Percentiles rank a stretch among this genome's conserved stretches.
Evolutionary conservation across 2,888 invertebrate species (phyloP).

Genomic region (Erannis defoliaria): DNA sequence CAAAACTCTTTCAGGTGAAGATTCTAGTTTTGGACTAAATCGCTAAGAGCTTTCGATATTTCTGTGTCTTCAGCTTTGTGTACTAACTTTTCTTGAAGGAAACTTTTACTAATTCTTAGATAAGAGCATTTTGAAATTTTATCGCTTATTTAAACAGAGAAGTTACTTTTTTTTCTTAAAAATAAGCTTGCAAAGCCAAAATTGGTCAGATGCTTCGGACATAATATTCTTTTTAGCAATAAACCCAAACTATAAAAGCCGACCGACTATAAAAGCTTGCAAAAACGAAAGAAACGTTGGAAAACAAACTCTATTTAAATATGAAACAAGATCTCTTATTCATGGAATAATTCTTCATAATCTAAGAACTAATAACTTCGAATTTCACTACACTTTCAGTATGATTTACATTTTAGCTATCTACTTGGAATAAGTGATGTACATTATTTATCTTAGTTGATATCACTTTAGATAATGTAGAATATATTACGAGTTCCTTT

Average conservation of each 20-base stretch:
- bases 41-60: constrained; percentile 70
- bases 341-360: neutral
- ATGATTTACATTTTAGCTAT: constrained; percentile 16
- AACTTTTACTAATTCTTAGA: constrained; percentile 55
- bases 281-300: neutral
- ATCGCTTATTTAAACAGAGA: constrained; percentile 1
- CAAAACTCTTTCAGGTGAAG: constrained; percentile 78
- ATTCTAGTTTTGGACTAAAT: constrained; percentile 54
- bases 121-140: constrained; percentile 2
- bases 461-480: constrained; percentile 12
- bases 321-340: neutral
- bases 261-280: too few relatives aligned
- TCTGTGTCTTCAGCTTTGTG: constrained; percentile 80
- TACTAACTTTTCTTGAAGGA: constrained; percentile 71
- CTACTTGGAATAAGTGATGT: constrained; percentile 15
- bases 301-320: neutral
- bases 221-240: too few relatives aligned
- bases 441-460: constrained; percentile 4
- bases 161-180: neutral
- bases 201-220: too few relatives aligned
- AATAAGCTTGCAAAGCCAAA: neutral
- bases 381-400: neutral
- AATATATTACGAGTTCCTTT: constrained; percentile 17
- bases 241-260: too few relatives aligned
- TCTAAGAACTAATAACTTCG: constrained; percentile 14